phyloP scores from a whole-genome alignment of 2,888 invertebrate genomes.

The Ennomos fuscantarius region DNA sequence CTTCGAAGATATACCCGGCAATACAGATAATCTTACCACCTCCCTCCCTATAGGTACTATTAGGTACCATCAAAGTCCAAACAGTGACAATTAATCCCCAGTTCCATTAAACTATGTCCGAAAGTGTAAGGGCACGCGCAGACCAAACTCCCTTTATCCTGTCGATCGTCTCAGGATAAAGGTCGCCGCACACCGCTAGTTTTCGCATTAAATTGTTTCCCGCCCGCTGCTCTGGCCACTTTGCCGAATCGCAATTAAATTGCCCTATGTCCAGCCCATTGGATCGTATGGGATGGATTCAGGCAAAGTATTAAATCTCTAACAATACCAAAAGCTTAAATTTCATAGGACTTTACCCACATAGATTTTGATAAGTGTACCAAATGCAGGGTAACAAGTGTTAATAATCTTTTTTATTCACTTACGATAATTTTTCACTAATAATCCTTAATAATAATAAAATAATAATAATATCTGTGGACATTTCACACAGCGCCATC shows the following conservation, averaged over 20 bases:
- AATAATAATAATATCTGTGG: no score
- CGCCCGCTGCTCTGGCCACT: conserved; percentile 51
- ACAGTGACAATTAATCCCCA: conserved; percentile 24
- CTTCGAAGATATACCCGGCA: no score
- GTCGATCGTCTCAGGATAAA: conserved; percentile 53
- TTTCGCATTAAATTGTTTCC: conserved; percentile 66
- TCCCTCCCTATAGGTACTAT: conserved; percentile 1
- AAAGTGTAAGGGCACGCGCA: conserved; percentile 44
- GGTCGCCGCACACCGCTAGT: conserved; percentile 55
- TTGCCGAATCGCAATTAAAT: conserved; percentile 72
- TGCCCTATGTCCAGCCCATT: conserved; percentile 65
- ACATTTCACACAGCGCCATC: no score
- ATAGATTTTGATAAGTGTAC: no score
- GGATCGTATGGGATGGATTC: conserved; percentile 52
- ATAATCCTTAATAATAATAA: no score
- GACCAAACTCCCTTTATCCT: conserved; percentile 37
- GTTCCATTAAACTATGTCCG: conserved; percentile 30
- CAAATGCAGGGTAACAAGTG: no score
- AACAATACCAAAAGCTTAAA: no score
- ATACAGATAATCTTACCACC: conserved; percentile 3
- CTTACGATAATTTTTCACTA: no score
- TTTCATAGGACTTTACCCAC: no score
- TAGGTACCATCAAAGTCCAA: conserved; percentile 17
- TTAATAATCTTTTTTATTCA: no score
- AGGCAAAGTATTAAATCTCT: conserved; percentile 2